These are phyloP conservation scores for Hololepta plana DNA, from an alignment of 2,888 invertebrate genomes.

Conservation along the genomic window DNA sequence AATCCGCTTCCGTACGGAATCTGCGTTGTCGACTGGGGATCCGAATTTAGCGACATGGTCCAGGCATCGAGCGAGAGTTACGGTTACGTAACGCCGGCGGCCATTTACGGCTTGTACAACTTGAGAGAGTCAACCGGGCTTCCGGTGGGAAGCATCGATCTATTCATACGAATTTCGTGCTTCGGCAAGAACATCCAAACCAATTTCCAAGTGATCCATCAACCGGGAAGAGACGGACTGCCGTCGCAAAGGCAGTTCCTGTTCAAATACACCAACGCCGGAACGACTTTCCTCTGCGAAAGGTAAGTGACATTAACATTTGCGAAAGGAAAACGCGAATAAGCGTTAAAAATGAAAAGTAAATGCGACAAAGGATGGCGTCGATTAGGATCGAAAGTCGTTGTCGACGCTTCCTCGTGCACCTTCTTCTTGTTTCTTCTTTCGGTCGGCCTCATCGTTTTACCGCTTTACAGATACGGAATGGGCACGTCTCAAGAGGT, in stretches of 20 bases:
- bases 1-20: conserved; percentile 27
- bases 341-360: too few species aligned
- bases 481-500: conserved; percentile 12
- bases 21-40: conserved; percentile 29
- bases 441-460: too few species aligned
- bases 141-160: conserved; percentile 28
- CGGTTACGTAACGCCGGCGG: conserved; percentile 20
- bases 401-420: too few species aligned
- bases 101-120: conserved; percentile 23
- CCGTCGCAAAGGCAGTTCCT: conserved; percentile 12
- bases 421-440: too few species aligned
- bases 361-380: too few species aligned
- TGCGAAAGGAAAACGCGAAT: too few species aligned
- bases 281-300: conserved; percentile 18
- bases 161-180: conserved; percentile 32
- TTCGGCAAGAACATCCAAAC: conserved; percentile 30
- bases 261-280: conserved; percentile 17
- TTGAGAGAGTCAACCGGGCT: conserved; percentile 22
- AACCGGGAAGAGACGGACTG: conserved; percentile 8
- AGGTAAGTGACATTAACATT: conserved; percentile 14
- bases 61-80: conserved; percentile 20
- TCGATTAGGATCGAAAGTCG: too few species aligned
- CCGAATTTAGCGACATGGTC: conserved; percentile 30
- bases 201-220: conserved; percentile 15
- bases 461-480: conserved; percentile 10